A percentile compares a stretch with the other conserved stretches of the same genome.
Conservation (phyloP, 2,797 vertebrate species). For the Cirrhinus mrigala region DNA sequence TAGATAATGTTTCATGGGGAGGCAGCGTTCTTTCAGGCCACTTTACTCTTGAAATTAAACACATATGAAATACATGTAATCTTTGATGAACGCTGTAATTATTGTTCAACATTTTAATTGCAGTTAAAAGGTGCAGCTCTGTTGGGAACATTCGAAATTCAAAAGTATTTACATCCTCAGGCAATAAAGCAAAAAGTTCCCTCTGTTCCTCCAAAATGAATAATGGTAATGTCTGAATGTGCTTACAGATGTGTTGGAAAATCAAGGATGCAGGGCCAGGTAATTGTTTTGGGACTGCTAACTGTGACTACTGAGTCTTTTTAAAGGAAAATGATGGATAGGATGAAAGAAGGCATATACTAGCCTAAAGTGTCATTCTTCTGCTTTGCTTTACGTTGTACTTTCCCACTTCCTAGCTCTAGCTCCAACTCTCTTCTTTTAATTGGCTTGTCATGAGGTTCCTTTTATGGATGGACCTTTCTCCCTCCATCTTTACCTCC, state of each 20-base stretch:
- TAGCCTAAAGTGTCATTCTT: background rate
- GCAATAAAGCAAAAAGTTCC: conserved; percentile 3
- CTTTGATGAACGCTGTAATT: conserved; percentile 5
- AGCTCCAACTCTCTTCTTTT: conserved; percentile 20
- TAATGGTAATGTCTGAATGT: background rate
- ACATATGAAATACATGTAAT: conserved; percentile 17
- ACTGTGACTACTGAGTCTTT: background rate
- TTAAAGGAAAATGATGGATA: background rate
- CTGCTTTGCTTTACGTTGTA: background rate
- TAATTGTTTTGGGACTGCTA: background rate
- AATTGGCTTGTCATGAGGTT: conserved; percentile 12
- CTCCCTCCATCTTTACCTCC: background rate
- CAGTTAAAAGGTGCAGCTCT: conserved; percentile 15
- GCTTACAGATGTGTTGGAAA: background rate
- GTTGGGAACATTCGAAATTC: background rate
- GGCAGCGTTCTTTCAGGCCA: background rate
- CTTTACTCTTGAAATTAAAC: conserved; percentile 16
- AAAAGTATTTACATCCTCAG: conserved; percentile 20
- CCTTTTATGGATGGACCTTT: conserved; percentile 30
- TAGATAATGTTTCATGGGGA: background rate
- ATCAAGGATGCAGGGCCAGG: background rate
- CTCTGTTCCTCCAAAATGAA: background rate
- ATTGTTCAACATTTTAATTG: conserved; percentile 31
- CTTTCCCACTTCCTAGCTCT: background rate
- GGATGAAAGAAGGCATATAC: background rate